phyloP scores from a whole-genome alignment of 2,113 vertebrate species.

The Tichodroma muraria region DNA sequence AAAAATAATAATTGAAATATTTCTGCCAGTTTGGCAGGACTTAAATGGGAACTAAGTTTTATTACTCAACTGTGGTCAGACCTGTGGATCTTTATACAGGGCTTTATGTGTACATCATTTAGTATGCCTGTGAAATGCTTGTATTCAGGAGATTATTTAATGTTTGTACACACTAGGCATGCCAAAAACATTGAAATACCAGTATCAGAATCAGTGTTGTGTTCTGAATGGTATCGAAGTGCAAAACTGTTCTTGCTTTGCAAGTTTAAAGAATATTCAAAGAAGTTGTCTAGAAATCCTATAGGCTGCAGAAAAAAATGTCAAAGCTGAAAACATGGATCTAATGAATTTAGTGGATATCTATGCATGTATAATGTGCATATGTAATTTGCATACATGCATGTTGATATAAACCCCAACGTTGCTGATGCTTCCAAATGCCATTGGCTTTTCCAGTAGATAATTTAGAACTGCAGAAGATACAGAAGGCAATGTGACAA shows the following conservation, averaged over 20 bases:
- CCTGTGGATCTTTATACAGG: not conserved
- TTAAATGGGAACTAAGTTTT: not conserved
- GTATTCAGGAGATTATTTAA: not conserved
- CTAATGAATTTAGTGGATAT: not conserved
- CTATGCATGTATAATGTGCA: not conserved
- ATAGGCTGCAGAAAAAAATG: not conserved
- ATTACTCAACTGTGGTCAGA: not conserved
- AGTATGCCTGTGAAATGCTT: not conserved
- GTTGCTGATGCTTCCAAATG: not conserved
- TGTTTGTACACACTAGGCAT: not conserved
- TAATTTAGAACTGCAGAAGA: not conserved
- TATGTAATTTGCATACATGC: not conserved
- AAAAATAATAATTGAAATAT: not conserved
- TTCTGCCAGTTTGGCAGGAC: not conserved
- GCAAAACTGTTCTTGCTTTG: not conserved
- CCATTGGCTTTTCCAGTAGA: not conserved
- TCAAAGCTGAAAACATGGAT: not conserved
- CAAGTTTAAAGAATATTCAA: not conserved
- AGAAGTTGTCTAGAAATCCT: not conserved
- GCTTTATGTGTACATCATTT: not conserved
- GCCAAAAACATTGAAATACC: not conserved
- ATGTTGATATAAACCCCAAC: not conserved
- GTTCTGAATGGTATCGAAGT: not conserved
- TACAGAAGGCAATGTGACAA: not conserved
- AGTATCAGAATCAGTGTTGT: not conserved